Conservation (phyloP, 2,888 invertebrate species). For the Crioceris asparagi region DNA sequence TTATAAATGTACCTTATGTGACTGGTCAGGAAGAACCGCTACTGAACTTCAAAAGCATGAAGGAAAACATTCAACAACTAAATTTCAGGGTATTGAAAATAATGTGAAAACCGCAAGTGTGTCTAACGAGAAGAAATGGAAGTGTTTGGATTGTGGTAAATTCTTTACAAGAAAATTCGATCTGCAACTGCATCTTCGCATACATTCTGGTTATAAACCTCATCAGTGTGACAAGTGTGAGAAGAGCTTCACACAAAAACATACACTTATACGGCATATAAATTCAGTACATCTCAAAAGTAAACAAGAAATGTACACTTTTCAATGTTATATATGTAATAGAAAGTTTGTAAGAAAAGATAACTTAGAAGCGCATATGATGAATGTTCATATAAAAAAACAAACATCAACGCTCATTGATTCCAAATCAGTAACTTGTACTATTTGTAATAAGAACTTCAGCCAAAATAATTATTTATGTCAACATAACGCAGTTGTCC, state of each 20-base stretch:
- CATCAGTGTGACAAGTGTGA: slow-evolving; percentile 24
- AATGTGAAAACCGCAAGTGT: too few species aligned
- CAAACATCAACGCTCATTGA: too few species aligned
- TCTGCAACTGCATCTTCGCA: slow-evolving; percentile 11
- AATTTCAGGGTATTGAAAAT: too few species aligned
- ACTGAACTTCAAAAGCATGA: too few species aligned
- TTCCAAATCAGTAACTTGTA: too few species aligned
- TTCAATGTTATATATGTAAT: slow-evolving; percentile 22
- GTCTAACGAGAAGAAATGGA: slow-evolving; percentile 12
- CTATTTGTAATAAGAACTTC: slow-evolving; percentile 26
- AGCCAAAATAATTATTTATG: slow-evolving; percentile 16
- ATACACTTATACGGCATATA: slow-evolving; percentile 26
- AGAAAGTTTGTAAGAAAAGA: slow-evolving; percentile 23
- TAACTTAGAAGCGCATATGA: slow-evolving; percentile 22
- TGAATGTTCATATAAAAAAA: slow-evolving; percentile 21
- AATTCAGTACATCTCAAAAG: slow-evolving; percentile 23
- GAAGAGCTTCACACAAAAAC: slow-evolving; percentile 25
- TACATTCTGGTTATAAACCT: slow-evolving; percentile 16
- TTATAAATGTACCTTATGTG: too few species aligned
- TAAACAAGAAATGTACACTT: slow-evolving; percentile 18
- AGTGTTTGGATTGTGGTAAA: slow-evolving; percentile 11
- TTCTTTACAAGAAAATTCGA: slow-evolving; percentile 16
- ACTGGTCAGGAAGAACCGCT: too few species aligned
- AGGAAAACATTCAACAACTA: too few species aligned
- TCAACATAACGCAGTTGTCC: slow-evolving; percentile 7